phyloP scores from a whole-genome alignment of 2,113 vertebrate genomes.

The Chlorocebus sabaeus region DNA sequence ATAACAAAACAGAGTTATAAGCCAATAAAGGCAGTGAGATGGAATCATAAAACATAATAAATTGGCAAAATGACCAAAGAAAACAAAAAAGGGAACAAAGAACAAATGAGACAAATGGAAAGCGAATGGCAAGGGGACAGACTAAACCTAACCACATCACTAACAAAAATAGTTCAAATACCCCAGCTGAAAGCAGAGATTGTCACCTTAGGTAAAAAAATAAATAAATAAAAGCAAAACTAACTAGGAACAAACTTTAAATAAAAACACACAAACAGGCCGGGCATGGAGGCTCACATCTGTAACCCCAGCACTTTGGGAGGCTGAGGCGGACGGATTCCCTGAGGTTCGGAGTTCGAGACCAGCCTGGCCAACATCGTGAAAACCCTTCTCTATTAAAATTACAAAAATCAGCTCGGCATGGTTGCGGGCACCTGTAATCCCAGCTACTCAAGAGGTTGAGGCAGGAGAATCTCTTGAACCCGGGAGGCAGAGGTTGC shows the following conservation, averaged over 20 bases:
- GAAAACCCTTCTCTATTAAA: too few relatives aligned
- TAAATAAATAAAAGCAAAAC: neutral
- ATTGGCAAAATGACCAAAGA: too few relatives aligned
- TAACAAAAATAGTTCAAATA: neutral
- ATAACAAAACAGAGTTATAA: neutral
- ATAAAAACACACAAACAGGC: neutral
- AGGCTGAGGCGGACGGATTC: fast-evolving
- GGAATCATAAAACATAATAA: neutral
- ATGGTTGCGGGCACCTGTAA: too few relatives aligned
- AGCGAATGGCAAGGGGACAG: neutral
- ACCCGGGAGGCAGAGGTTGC: too few relatives aligned
- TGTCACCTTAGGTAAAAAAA: neutral
- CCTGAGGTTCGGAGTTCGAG: too few relatives aligned
- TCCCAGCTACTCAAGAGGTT: too few relatives aligned
- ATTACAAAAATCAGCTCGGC: too few relatives aligned
- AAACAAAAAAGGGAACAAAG: neutral
- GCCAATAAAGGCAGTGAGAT: neutral
- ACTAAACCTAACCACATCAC: neutral
- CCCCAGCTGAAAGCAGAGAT: neutral
- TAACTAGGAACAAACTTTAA: neutral
- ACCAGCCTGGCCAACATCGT: too few relatives aligned
- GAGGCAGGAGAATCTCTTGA: too few relatives aligned
- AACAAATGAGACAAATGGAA: neutral
- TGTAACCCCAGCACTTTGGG: too few relatives aligned
- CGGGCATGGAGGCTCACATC: too few relatives aligned